These are phyloP conservation scores for Platycheirus rosarum DNA, from an alignment of 2,888 invertebrate genomes.

Conservation along the genomic window DNA sequence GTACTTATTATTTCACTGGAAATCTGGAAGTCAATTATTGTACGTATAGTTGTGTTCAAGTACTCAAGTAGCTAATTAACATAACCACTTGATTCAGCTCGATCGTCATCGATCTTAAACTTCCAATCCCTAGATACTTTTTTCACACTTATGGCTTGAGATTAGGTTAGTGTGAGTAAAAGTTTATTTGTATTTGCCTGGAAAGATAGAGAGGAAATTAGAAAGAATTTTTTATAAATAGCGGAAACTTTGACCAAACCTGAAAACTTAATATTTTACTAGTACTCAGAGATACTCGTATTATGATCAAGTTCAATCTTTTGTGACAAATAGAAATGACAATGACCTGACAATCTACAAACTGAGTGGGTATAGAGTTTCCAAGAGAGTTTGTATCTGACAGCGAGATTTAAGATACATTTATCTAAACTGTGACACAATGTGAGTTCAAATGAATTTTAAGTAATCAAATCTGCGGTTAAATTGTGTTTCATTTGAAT, in stretches of 20 bases:
- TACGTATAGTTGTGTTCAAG: background rate
- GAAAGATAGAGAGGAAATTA: background rate
- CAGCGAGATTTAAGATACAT: background rate
- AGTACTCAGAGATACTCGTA: background rate
- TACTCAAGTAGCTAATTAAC: background rate
- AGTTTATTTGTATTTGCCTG: constrained; percentile 7
- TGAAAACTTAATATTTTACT: background rate
- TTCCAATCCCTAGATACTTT: background rate
- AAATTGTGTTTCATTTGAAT: constrained; percentile 7
- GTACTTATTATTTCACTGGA: constrained; percentile 1
- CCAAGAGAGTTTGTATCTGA: background rate
- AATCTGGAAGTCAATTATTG: constrained; percentile 6
- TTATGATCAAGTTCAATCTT: constrained; percentile 1
- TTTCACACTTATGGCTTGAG: background rate
- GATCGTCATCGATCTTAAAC: background rate
- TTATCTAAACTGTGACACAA: background rate
- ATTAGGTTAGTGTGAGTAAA: background rate
- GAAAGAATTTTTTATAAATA: background rate
- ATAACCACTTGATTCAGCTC: background rate
- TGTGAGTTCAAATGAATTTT: background rate
- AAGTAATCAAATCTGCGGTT: background rate
- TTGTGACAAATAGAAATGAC: background rate
- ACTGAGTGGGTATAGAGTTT: background rate
- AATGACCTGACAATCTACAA: background rate
- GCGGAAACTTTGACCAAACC: background rate